phyloP scores from a whole-genome alignment of 2,888 invertebrate species.

The Scaptomyza parva region DNA sequence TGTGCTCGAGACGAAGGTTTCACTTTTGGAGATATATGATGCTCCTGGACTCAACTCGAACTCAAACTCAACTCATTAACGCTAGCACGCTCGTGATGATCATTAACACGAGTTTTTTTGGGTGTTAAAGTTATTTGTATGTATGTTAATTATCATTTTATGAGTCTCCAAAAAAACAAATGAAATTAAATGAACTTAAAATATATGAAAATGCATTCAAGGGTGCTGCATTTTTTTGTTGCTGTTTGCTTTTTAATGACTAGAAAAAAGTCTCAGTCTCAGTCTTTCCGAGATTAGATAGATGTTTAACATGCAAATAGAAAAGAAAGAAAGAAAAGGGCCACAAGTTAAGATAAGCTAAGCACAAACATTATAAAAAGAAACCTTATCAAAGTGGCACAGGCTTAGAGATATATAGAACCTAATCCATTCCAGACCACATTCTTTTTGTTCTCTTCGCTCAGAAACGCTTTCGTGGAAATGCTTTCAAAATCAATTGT shows the following conservation, averaged over 20 bases:
- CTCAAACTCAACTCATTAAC: too few relatives aligned
- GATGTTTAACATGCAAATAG: slow-evolving; percentile 30
- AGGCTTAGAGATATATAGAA: slow-evolving; percentile 11
- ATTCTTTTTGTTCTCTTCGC: neutral
- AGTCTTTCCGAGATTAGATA: slow-evolving; percentile 46
- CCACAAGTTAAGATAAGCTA: slow-evolving; percentile 8
- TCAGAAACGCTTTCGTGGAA: slow-evolving; percentile 24
- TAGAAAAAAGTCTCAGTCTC: neutral
- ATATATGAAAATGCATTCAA: slow-evolving; percentile 11
- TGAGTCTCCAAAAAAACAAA: slow-evolving; percentile 29
- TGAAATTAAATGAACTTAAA: slow-evolving; percentile 14
- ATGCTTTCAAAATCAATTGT: slow-evolving; percentile 14
- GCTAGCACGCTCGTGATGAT: slow-evolving; percentile 48
- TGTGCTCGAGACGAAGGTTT: slow-evolving; percentile 27
- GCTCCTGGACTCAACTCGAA: slow-evolving; percentile 30
- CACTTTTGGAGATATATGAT: too few relatives aligned
- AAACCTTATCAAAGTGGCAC: slow-evolving; percentile 39
- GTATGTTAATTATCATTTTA: neutral
- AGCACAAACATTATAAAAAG: slow-evolving; percentile 4
- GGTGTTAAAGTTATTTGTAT: too few relatives aligned
- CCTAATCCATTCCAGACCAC: neutral
- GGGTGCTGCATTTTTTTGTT: slow-evolving; percentile 21
- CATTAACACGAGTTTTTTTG: too few relatives aligned
- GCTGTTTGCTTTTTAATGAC: slow-evolving; percentile 24
- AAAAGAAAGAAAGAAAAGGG: slow-evolving; percentile 11